These are phyloP conservation scores for Borostomias antarcticus DNA, from an alignment of 2,797 vertebrate species.

Conservation along the genomic window DNA sequence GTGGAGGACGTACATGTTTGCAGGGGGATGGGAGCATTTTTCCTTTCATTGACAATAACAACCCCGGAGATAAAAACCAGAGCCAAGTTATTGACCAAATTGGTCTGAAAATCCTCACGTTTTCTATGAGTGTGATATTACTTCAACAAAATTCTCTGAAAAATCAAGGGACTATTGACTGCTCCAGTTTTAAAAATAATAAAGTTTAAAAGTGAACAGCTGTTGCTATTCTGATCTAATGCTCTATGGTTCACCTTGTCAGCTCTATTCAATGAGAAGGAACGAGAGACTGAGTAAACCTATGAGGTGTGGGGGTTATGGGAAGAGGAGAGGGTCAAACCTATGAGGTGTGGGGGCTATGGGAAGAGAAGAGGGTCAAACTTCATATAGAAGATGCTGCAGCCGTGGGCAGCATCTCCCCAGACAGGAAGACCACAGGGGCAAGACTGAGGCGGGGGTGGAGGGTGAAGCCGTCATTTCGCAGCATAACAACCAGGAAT, in stretches of 20 bases:
- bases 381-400: slow-evolving; percentile 73
- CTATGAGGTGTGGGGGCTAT: slow-evolving; percentile 47
- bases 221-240: slow-evolving; percentile 26
- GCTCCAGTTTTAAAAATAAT: slow-evolving; percentile 35
- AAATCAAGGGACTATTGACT: slow-evolving; percentile 32
- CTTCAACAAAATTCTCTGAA: slow-evolving; percentile 2
- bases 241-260: slow-evolving; percentile 49
- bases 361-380: slow-evolving; percentile 59
- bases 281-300: too few species aligned
- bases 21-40: slow-evolving; percentile 58
- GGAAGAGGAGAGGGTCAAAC: slow-evolving; percentile 53
- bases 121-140: slow-evolving; percentile 21
- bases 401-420: slow-evolving; percentile 72
- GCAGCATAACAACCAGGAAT: slow-evolving; percentile 83
- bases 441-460: slow-evolving; percentile 67
- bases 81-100: slow-evolving; percentile 34
- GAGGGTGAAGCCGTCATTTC: slow-evolving; percentile 78
- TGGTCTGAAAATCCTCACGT: not conserved
- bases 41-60: slow-evolving; percentile 67
- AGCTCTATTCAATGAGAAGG: not conserved
- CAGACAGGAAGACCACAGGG: slow-evolving; percentile 72
- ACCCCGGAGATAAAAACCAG: slow-evolving; percentile 55
- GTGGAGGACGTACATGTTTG: slow-evolving; percentile 52
- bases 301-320: too few species aligned
- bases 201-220: not conserved